These are phyloP conservation scores for Thamnophis elegans DNA, from an alignment of 2,797 vertebrate species.

Conservation along the genomic window DNA sequence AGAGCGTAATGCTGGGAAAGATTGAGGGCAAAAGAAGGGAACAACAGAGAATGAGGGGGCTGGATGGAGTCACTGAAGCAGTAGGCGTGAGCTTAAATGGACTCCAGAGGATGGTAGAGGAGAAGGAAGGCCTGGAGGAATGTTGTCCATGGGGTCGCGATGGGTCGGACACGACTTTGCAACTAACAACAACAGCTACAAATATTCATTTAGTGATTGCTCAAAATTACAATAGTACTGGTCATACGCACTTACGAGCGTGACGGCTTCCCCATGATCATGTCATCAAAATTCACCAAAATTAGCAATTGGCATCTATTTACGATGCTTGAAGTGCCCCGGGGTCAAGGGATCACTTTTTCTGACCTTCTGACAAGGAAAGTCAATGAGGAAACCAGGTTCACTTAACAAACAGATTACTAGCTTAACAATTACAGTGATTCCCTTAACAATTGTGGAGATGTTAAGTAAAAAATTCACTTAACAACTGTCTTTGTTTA, in stretches of 20 bases:
- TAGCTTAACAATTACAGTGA: background rate
- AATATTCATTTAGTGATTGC: background rate
- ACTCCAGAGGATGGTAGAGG: no score
- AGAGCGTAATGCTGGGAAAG: no score
- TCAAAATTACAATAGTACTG: background rate
- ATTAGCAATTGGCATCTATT: background rate
- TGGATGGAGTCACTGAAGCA: no score
- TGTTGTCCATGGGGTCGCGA: no score
- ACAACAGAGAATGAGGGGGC: no score
- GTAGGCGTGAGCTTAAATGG: no score
- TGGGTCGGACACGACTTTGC: no score
- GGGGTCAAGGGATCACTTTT: background rate
- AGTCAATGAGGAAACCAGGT: background rate
- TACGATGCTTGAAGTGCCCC: background rate
- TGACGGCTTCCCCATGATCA: background rate
- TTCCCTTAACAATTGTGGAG: background rate
- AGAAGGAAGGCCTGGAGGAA: no score
- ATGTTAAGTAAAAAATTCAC: background rate
- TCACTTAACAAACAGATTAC: background rate
- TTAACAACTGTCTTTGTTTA: background rate
- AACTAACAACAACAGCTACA: no score
- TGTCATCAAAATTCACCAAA: background rate
- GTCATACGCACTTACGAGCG: background rate
- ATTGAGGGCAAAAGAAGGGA: no score
- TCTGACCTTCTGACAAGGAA: background rate